These are phyloP conservation scores for Misgurnus anguillicaudatus DNA, from an alignment of 2,113 vertebrate species.

Conservation along the genomic window DNA sequence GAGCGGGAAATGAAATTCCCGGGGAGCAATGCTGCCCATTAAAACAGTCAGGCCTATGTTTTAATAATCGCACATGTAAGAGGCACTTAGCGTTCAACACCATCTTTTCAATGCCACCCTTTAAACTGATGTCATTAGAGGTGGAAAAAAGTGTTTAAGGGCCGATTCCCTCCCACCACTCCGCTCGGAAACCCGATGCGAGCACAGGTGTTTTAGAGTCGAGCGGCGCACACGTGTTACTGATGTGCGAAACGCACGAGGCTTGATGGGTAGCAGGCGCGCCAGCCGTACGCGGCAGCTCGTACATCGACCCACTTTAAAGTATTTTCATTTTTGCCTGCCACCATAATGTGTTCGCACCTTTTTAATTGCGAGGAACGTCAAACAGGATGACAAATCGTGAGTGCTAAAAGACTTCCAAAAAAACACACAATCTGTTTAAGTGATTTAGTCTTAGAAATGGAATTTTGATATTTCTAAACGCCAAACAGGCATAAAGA, in stretches of 20 bases:
- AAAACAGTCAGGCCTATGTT: slow-evolving; percentile 29
- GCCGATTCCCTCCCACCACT: not conserved
- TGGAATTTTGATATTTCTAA: slow-evolving; percentile 20
- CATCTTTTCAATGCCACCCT: slow-evolving; percentile 31
- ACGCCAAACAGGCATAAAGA: not conserved
- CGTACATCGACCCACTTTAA: slow-evolving; percentile 12
- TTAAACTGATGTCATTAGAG: slow-evolving; percentile 39
- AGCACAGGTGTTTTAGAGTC: slow-evolving; percentile 26
- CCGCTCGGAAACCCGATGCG: not conserved
- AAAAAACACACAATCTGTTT: slow-evolving; percentile 6
- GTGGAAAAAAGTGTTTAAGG: not conserved
- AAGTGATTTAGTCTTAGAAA: slow-evolving; percentile 6
- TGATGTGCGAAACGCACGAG: not conserved
- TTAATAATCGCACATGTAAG: slow-evolving; percentile 48
- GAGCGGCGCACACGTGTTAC: slow-evolving; percentile 17
- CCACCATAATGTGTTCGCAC: slow-evolving; percentile 45
- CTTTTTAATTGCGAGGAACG: slow-evolving; percentile 40
- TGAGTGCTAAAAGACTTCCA: slow-evolving; percentile 2
- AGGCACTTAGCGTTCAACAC: slow-evolving; percentile 9
- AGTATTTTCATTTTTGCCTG: slow-evolving; percentile 31
- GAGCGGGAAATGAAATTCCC: slow-evolving; percentile 44
- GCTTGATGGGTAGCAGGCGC: not conserved
- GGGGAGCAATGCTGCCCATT: slow-evolving; percentile 61
- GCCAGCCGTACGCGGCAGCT: not conserved
- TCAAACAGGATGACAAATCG: slow-evolving; percentile 31